Evolutionary conservation across 2,797 vertebrate genomes (phyloP).

Genomic region (Cottoperca gobio): DNA sequence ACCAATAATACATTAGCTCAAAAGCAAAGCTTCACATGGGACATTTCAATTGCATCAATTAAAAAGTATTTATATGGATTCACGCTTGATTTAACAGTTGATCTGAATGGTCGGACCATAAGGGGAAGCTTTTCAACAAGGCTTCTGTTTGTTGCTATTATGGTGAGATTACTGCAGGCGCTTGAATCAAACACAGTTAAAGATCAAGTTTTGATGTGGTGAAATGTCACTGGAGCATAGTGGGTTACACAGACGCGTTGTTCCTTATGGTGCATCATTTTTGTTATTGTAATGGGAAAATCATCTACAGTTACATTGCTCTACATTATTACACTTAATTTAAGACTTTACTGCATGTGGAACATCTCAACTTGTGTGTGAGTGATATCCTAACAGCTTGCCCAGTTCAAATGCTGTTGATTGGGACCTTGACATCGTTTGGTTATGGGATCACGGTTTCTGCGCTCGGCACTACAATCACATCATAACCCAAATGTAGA

Average conservation of each 20-base stretch:
- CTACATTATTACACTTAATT: background rate
- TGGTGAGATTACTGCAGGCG: background rate
- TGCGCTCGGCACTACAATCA: slow-evolving; percentile 17
- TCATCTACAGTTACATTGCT: background rate
- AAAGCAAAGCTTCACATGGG: background rate
- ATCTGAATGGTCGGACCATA: background rate
- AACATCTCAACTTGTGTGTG: background rate
- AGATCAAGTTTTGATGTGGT: slow-evolving; percentile 1
- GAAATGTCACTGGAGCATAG: background rate
- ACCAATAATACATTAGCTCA: background rate
- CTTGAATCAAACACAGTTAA: background rate
- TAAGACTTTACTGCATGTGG: slow-evolving; percentile 5
- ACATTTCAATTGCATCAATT: background rate
- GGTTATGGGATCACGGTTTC: slow-evolving; percentile 46
- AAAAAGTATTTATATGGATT: background rate
- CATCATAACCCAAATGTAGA: slow-evolving; percentile 19
- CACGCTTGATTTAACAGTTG: background rate
- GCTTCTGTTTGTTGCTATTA: background rate
- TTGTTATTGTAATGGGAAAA: too few species aligned
- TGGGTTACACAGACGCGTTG: background rate
- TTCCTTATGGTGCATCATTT: background rate
- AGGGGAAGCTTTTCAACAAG: slow-evolving; percentile 12
- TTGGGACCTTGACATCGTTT: slow-evolving; percentile 35
- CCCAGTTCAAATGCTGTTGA: slow-evolving; percentile 13
- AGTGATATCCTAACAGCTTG: slow-evolving; percentile 25